These are phyloP conservation scores for Arctia plantaginis DNA, from an alignment of 2,888 invertebrate species.

Conservation along the genomic window DNA sequence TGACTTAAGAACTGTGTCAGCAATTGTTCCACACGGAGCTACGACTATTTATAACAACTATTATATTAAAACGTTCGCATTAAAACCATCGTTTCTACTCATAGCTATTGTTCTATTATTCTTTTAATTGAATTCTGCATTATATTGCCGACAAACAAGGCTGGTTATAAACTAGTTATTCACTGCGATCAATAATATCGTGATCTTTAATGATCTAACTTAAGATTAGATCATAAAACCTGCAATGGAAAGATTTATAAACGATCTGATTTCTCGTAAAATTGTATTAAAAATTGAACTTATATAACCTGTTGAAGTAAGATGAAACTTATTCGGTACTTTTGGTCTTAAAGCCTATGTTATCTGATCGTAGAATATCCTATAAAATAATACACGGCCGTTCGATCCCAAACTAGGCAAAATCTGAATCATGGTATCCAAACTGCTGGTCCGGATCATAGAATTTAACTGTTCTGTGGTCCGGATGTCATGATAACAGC, in stretches of 20 bases:
- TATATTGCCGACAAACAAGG: conserved; percentile 37
- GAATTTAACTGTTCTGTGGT: no score
- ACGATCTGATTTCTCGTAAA: background rate
- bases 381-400: no score
- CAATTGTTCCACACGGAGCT: conserved; percentile 43
- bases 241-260: background rate
- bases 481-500: no score
- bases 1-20: conserved; percentile 46
- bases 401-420: no score
- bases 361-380: no score
- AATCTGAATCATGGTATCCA: no score
- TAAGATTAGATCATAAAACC: conserved; percentile 7
- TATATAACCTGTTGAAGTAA: no score
- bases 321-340: no score
- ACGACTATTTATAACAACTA: conserved; percentile 44
- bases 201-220: conserved; percentile 7
- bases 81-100: conserved; percentile 38
- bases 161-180: conserved; percentile 15
- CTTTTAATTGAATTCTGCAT: conserved; percentile 46
- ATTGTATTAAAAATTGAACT: background rate
- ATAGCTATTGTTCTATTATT: conserved; percentile 41
- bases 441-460: no score
- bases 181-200: conserved; percentile 6
- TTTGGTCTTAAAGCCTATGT: no score
- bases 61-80: conserved; percentile 39